Percentiles rank a stretch among this genome's conserved stretches.
phyloP scores from a whole-genome alignment of 2,113 vertebrate genomes.

The Vulpes lagopus region DNA sequence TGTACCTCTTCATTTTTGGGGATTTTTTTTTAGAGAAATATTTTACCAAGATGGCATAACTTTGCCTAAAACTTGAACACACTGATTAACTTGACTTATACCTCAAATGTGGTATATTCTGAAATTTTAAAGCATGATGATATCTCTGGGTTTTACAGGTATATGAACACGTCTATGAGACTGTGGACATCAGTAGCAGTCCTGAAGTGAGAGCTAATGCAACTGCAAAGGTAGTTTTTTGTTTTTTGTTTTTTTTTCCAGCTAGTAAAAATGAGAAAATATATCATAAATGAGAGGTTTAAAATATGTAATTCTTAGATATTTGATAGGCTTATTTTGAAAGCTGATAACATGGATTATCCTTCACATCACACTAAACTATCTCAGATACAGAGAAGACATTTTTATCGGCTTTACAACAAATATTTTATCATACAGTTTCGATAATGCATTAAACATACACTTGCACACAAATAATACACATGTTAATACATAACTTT shows the following conservation, averaged over 20 bases:
- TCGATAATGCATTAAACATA: conserved; percentile 27
- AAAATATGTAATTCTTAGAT: background rate
- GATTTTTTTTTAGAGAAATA: conserved; percentile 37
- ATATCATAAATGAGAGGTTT: conserved; percentile 20
- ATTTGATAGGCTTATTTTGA: conserved; percentile 6
- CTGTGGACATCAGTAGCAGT: conserved; percentile 98
- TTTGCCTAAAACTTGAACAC: conserved; percentile 24
- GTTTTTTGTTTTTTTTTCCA: background rate
- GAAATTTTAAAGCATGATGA: background rate
- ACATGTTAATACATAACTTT: background rate
- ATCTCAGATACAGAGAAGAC: background rate
- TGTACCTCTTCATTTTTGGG: background rate
- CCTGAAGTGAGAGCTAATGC: conserved; percentile 98
- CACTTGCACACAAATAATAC: background rate
- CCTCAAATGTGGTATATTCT: background rate
- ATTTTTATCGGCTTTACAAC: background rate
- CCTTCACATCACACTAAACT: background rate
- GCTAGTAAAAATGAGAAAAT: background rate
- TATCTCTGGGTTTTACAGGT: conserved; percentile 89
- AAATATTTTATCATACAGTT: background rate
- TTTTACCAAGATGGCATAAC: background rate
- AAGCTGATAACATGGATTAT: background rate
- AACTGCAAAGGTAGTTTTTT: conserved; percentile 95
- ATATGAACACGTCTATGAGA: conserved; percentile 99
- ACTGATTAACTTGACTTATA: background rate